Base-by-base conservation (phyloP, 2,888 invertebrate species). In the Unio pictorum region DNA sequence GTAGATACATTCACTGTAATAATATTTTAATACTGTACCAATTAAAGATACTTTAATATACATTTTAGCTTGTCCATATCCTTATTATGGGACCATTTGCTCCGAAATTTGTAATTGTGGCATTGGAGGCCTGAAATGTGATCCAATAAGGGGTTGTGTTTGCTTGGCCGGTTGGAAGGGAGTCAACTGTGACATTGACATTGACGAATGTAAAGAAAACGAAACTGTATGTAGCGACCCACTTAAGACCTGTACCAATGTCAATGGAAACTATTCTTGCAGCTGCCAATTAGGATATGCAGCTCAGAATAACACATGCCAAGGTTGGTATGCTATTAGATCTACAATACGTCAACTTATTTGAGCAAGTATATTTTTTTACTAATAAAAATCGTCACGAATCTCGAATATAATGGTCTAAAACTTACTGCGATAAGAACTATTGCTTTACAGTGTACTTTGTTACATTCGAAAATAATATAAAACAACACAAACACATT, bases 81-180 rank as follows among this genome's bases (percentile, higher is more conserved):
- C 76, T 8, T 61, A 17, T 1, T 79, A 71, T 23, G 79, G 79
- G 0, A 61, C 30, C 1, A 63, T 68, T 57, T 79, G 79, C 64
- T 56, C 62, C 1, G 20, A 55, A 0, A 71, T 64, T 0, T 79
- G 79, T 61, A 66, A 62, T 20, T 79, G 79, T 65, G 73, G 69
- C n/a, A 59, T 66, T 15, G 71, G 74, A 17, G 67, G 75, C 0
- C 17, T 26, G 1, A 57, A 68, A 1, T 79, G 79, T 69, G 67
- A 79, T 62, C 69, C 73, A 0, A 71, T 75, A 1, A 55, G 28
- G 23, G 79, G 79, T 1, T 79, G 79, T 69, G 60, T 75, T 18
- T 79, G 79, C 59, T 55, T 55, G 17, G n/a, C 67, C 1, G 76
- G 76, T 26, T 79, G 79, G 79, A 64, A 23, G 79, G 79, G 3